These are phyloP conservation scores for Cherax destructor DNA, from an alignment of 1,140 invertebrate species.

Conservation along the genomic window DNA sequence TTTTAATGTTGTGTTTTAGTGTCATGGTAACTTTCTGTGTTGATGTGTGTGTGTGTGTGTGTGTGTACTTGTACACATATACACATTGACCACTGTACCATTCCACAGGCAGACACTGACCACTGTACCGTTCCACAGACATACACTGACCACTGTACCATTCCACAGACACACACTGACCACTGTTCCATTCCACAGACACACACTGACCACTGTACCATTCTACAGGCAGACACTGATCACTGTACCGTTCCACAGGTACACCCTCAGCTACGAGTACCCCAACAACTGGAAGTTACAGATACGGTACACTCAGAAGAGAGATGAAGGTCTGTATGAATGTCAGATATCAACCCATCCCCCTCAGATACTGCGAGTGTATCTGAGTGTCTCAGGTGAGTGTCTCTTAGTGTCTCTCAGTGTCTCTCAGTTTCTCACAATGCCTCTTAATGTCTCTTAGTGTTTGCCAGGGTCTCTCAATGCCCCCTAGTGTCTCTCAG, in stretches of 20 bases:
- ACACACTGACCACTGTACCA: background rate
- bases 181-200: background rate
- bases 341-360: constrained; percentile 88
- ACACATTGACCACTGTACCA: background rate
- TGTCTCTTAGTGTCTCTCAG: background rate
- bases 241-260: constrained; percentile 29
- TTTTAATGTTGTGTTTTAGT: no score
- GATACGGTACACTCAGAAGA: constrained; percentile 83
- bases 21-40: no score
- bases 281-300: constrained; percentile 87
- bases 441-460: no score
- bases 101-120: constrained; percentile 73
- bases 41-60: no score
- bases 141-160: background rate
- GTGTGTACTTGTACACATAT: background rate
- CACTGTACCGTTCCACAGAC: background rate
- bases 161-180: background rate
- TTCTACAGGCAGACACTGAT: background rate
- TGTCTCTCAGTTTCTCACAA: background rate
- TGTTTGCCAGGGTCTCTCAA: no score
- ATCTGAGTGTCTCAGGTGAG: constrained; percentile 37
- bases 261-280: constrained; percentile 76
- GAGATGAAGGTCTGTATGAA: constrained; percentile 86
- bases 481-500: no score
- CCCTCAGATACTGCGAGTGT: constrained; percentile 75